A percentile compares a stretch with the other conserved stretches of the same genome.
Conservation (phyloP, 2,113 vertebrate species). For the Serilophus lunatus region DNA sequence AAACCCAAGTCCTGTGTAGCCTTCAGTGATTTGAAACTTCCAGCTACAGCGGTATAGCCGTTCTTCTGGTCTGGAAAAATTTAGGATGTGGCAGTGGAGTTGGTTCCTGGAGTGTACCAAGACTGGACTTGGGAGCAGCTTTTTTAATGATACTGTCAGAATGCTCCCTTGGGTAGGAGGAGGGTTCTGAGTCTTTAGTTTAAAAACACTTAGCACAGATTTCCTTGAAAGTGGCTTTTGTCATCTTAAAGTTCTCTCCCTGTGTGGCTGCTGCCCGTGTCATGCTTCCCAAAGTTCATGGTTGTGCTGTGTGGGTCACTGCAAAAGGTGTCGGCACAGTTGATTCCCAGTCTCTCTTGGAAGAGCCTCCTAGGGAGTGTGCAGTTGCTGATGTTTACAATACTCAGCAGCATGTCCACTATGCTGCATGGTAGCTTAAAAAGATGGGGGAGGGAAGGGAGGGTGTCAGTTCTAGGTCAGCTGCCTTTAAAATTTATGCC, state of each 20-base stretch:
- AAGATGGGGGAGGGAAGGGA: neutral
- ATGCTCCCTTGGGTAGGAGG: neutral
- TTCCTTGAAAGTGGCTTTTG: neutral
- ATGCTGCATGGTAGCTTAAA: neutral
- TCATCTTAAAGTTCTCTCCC: neutral
- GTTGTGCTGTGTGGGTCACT: accelerated
- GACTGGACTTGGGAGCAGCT: neutral
- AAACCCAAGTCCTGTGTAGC: neutral
- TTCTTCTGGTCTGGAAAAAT: neutral
- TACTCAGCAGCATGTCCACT: neutral
- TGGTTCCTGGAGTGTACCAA: neutral
- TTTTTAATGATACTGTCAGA: neutral
- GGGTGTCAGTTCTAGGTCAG: neutral
- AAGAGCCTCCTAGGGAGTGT: neutral
- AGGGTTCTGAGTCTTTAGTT: neutral
- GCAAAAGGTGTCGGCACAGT: neutral
- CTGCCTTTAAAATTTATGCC: slow-evolving; percentile 6
- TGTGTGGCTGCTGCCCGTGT: neutral
- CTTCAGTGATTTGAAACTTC: neutral
- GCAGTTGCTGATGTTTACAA: neutral
- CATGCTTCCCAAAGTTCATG: accelerated
- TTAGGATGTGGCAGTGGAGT: neutral
- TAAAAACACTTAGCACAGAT: neutral
- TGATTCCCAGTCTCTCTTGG: neutral
- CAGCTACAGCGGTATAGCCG: neutral